A percentile compares a stretch with the other conserved stretches of the same genome.
Conservation (phyloP, 2,797 vertebrate species). For the Cryptoprocta ferox region DNA sequence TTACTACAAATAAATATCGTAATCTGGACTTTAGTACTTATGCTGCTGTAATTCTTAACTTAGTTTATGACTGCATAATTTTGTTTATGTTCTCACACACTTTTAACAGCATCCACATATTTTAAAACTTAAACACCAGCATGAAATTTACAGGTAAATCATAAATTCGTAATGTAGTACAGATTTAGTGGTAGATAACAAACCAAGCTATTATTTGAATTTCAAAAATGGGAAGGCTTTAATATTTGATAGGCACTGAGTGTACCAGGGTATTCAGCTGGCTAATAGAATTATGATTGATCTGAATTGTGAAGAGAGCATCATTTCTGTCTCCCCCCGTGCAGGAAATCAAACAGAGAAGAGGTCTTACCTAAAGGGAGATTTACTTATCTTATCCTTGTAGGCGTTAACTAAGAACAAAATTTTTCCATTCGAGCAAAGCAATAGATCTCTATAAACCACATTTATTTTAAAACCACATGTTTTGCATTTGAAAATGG, state of each 20-base stretch:
- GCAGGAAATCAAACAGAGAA: background rate
- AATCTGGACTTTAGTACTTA: background rate
- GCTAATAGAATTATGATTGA: background rate
- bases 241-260: background rate
- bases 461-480: background rate
- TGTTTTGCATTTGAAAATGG: background rate
- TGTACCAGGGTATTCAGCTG: background rate
- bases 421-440: background rate
- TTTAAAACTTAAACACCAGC: slow-evolving; percentile 56
- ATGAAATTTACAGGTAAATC: slow-evolving; percentile 53
- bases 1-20: background rate
- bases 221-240: slow-evolving; percentile 38
- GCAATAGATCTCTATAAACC: background rate
- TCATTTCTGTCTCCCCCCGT: background rate
- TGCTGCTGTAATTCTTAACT: background rate
- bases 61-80: background rate
- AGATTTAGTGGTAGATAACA: slow-evolving; percentile 49
- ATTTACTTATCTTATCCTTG: no score
- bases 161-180: slow-evolving; percentile 54
- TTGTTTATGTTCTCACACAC: background rate
- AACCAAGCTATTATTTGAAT: slow-evolving; percentile 42
- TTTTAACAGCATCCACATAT: background rate
- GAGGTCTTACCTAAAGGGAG: background rate
- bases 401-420: background rate
- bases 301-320: background rate